phyloP scores from a whole-genome alignment of 1,140 invertebrate species.

The Trichonephila inaurata region DNA sequence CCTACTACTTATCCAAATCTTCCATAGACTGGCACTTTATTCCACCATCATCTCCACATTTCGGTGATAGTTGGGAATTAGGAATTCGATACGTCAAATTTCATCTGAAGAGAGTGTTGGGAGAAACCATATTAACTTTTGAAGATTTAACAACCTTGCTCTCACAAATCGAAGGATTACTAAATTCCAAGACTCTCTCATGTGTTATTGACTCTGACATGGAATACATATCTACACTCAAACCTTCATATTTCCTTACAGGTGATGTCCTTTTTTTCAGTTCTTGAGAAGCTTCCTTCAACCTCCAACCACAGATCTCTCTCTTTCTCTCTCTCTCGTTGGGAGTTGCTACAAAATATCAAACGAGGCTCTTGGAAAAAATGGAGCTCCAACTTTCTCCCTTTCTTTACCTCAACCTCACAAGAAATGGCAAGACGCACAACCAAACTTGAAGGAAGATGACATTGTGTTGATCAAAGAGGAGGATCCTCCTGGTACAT shows the following conservation, averaged over 20 bases:
- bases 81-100: background rate
- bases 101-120: background rate
- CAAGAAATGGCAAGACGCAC: background rate
- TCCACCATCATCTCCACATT: conserved; percentile 15
- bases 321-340: no score
- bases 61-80: conserved; percentile 55
- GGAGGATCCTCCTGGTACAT: background rate
- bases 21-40: background rate
- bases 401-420: background rate
- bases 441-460: background rate
- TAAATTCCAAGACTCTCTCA: conserved; percentile 62
- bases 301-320: background rate
- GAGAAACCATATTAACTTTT: background rate
- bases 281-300: background rate
- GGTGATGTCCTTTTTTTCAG: background rate
- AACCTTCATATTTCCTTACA: conserved; percentile 32
- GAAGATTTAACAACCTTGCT: conserved; percentile 56
- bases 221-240: background rate
- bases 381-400: background rate
- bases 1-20: background rate
- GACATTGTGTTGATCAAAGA: conserved; percentile 13
- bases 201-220: background rate
- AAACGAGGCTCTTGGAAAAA: background rate
- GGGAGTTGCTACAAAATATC: background rate
- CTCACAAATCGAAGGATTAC: conserved; percentile 35